Percentiles rank a stretch among this genome's conserved stretches.
These are phyloP conservation scores for Temnothorax ravouxi DNA, from an alignment of 2,888 invertebrate species.

Conservation along the genomic window DNA sequence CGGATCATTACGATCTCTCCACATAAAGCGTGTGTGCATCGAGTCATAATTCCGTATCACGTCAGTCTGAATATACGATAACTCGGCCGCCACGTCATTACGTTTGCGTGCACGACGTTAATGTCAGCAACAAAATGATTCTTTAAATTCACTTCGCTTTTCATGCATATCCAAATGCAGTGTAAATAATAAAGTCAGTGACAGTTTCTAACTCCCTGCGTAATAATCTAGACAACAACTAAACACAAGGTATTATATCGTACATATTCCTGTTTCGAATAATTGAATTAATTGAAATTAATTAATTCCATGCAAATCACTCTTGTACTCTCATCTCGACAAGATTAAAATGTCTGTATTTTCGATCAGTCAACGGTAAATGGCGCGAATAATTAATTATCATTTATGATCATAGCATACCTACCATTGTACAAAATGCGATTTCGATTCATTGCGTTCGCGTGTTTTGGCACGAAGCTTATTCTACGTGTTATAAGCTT, in stretches of 20 bases:
- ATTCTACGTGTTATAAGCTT: constrained; percentile 3
- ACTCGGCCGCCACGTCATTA: neutral
- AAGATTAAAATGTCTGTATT: constrained; percentile 48
- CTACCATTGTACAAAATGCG: constrained; percentile 26
- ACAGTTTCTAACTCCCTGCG: constrained; percentile 5
- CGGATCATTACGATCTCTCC: constrained; percentile 22
- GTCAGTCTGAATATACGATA: constrained; percentile 19
- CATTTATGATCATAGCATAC: constrained; percentile 40
- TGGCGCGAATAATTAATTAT: constrained; percentile 38
- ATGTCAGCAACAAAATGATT: neutral
- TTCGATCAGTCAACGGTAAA: constrained; percentile 41
- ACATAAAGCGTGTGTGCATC: constrained; percentile 8
- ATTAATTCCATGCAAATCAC: constrained; percentile 50
- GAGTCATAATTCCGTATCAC: constrained; percentile 8
- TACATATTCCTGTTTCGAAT: neutral
- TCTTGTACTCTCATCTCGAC: constrained; percentile 40
- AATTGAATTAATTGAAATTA: constrained; percentile 45
- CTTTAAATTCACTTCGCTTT: neutral
- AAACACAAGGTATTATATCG: constrained; percentile 1
- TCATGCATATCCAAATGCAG: neutral
- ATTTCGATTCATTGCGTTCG: constrained; percentile 31
- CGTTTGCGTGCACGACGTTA: neutral
- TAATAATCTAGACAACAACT: neutral
- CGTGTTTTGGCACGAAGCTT: neutral
- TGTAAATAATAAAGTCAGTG: neutral